These are phyloP conservation scores for Andrena marginata DNA, from an alignment of 2,888 invertebrate genomes.

Conservation along the genomic window DNA sequence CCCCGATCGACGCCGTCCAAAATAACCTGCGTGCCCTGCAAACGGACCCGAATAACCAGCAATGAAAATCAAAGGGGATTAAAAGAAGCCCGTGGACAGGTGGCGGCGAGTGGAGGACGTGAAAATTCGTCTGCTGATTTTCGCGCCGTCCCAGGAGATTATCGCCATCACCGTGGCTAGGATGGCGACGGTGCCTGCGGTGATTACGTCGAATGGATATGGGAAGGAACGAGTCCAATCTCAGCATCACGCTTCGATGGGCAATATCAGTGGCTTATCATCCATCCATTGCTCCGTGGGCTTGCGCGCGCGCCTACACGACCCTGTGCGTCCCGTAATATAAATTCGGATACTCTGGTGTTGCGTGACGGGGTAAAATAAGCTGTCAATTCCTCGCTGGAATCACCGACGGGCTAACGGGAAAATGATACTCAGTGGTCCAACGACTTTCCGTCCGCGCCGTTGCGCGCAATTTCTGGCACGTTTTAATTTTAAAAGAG, in stretches of 20 bases:
- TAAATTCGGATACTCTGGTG: conserved; percentile 63
- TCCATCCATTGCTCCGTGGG: conserved; percentile 62
- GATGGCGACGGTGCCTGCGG: conserved; percentile 64
- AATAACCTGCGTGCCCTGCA: conserved; percentile 18
- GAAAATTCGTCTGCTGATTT: conserved; percentile 72
- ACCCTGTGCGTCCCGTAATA: conserved; percentile 54
- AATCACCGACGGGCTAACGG: conserved; percentile 8
- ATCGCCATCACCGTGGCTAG: conserved; percentile 64
- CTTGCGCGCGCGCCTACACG: conserved; percentile 11
- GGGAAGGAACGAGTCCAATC: conserved; percentile 80
- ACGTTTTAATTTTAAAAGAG: conserved; percentile 37
- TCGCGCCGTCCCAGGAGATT: conserved; percentile 62
- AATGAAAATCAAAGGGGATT: conserved; percentile 49
- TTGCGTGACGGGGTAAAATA: conserved; percentile 35
- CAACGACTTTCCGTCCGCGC: not conserved
- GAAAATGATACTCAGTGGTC: not conserved
- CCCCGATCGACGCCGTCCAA: not conserved
- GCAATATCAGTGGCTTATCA: conserved; percentile 82
- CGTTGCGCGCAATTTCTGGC: conserved; percentile 12
- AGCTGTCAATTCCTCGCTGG: conserved; percentile 3
- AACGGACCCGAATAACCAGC: conserved; percentile 24
- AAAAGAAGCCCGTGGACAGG: conserved; percentile 48
- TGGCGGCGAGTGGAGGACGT: conserved; percentile 50
- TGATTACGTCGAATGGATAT: conserved; percentile 78
- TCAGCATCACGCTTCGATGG: conserved; percentile 79